Conservation (phyloP, 2,113 vertebrate genomes). For the Ammospiza nelsoni region DNA sequence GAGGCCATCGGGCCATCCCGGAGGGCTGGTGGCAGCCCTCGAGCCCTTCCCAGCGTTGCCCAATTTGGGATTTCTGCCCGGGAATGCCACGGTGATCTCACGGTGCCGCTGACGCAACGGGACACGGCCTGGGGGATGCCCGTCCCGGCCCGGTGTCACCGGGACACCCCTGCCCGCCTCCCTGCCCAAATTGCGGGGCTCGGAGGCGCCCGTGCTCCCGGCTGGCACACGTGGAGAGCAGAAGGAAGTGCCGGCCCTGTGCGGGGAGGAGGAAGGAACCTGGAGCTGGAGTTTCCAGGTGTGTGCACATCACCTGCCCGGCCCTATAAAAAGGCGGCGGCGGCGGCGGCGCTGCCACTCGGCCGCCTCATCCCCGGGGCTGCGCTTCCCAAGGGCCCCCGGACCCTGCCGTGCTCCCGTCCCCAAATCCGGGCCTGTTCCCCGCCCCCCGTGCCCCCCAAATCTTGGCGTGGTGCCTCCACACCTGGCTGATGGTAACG, state of each 20-base stretch:
- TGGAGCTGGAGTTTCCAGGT: constrained; percentile 65
- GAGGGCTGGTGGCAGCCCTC: neutral
- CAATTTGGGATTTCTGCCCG: constrained; percentile 44
- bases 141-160: neutral
- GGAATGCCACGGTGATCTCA: neutral
- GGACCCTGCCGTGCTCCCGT: no score
- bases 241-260: constrained; percentile 15
- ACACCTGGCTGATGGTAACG: neutral
- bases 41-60: constrained; percentile 61
- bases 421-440: neutral
- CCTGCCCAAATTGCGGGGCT: rapidly evolving
- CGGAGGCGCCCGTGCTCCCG: neutral
- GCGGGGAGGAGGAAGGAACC: constrained; percentile 37
- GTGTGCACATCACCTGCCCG: constrained; percentile 53
- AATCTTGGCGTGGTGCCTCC: neutral
- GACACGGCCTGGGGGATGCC: neutral
- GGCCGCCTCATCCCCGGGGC: neutral
- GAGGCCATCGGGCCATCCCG: neutral
- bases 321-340: constrained; percentile 47
- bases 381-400: neutral
- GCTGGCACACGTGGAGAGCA: neutral
- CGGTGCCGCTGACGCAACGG: rapidly evolving
- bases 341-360: neutral
- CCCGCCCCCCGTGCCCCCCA: rapidly evolving
- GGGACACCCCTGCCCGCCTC: neutral